These are phyloP conservation scores for Carettochelys insculpta DNA, from an alignment of 2,113 vertebrate species.

Conservation along the genomic window DNA sequence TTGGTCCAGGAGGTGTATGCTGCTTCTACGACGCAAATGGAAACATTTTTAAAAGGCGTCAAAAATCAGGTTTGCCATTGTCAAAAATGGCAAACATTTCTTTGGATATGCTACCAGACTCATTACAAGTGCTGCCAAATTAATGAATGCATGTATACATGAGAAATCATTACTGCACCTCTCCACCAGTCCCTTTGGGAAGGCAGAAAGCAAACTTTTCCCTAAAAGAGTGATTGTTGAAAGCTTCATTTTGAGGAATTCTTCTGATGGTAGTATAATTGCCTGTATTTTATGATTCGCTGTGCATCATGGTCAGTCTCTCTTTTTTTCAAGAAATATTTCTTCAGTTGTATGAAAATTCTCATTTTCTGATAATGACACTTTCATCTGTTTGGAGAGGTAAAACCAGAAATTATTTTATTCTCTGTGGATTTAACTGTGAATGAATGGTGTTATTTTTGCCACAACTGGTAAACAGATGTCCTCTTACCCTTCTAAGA, in stretches of 20 bases:
- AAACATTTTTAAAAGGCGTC: neutral
- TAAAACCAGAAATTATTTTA: neutral
- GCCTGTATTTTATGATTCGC: neutral
- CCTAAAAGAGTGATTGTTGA: neutral
- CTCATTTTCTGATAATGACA: neutral
- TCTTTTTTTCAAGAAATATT: neutral
- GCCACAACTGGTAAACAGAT: neutral
- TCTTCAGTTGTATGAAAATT: neutral
- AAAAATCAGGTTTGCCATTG: neutral
- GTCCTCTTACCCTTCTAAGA: neutral
- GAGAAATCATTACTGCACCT: neutral
- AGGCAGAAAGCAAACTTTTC: neutral
- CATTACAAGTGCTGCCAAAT: neutral
- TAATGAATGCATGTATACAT: neutral
- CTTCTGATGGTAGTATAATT: neutral
- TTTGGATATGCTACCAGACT: neutral
- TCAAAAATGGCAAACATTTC: neutral
- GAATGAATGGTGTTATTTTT: neutral
- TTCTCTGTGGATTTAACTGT: neutral
- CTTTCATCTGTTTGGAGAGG: neutral
- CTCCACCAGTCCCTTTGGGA: neutral
- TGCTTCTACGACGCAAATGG: rapidly evolving
- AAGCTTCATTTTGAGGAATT: neutral
- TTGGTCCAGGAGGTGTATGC: neutral
- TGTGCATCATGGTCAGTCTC: neutral